phyloP scores from a whole-genome alignment of 2,888 invertebrate species.

The Ptychoptera contaminata region DNA sequence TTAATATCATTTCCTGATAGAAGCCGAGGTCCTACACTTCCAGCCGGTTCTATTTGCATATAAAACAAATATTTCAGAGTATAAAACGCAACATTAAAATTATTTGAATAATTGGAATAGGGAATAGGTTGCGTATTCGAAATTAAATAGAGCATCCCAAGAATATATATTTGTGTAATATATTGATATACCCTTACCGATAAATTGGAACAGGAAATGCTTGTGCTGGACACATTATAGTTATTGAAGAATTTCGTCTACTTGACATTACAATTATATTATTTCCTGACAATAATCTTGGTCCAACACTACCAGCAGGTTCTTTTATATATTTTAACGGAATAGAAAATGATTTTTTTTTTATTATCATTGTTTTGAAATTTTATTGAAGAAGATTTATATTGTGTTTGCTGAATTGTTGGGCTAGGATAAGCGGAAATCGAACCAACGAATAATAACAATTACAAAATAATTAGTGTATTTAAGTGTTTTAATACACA shows the following conservation, averaged over 20 bases:
- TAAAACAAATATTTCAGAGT: too few relatives aligned
- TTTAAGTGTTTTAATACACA: slow-evolving; percentile 1
- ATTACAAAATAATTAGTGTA: neutral
- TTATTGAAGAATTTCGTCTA: slow-evolving; percentile 29
- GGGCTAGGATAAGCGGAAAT: slow-evolving; percentile 11
- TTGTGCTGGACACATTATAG: slow-evolving; percentile 53
- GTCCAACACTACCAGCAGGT: slow-evolving; percentile 48
- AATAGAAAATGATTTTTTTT: too few relatives aligned
- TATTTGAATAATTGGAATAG: slow-evolving; percentile 1
- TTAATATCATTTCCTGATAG: slow-evolving; percentile 28
- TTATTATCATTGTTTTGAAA: neutral
- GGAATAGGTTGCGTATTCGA: neutral
- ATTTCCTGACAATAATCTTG: slow-evolving; percentile 35
- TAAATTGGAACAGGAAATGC: slow-evolving; percentile 52
- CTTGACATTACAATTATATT: slow-evolving; percentile 26
- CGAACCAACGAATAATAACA: slow-evolving; percentile 1
- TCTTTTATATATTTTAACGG: slow-evolving; percentile 26
- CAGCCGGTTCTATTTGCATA: slow-evolving; percentile 34
- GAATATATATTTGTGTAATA: neutral
- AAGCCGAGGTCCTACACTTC: slow-evolving; percentile 43
- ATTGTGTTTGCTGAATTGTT: slow-evolving; percentile 6
- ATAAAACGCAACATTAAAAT: slow-evolving; percentile 6
- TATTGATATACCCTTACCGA: slow-evolving; percentile 39
- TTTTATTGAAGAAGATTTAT: too few relatives aligned
- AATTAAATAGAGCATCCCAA: neutral